Conservation (phyloP, 2,888 invertebrate genomes). For the Sipha maydis region DNA sequence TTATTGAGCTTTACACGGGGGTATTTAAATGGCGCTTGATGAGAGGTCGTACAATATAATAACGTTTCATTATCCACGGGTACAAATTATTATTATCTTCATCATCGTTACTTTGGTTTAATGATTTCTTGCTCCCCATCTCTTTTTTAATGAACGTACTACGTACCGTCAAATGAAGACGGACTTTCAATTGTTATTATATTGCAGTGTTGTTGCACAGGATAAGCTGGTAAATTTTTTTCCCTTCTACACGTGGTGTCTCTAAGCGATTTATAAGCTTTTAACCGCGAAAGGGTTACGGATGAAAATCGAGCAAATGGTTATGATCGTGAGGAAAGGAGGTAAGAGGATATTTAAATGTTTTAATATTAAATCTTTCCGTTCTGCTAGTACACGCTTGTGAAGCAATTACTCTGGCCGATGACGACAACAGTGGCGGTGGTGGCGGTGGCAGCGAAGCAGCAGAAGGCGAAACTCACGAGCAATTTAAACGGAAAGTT, state of each 20-base stretch:
- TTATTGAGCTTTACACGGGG: not conserved
- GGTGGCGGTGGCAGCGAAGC: not conserved
- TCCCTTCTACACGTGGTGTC: constrained; percentile 21
- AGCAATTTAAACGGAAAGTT: constrained; percentile 60
- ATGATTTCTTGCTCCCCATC: not conserved
- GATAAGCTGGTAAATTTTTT: not conserved
- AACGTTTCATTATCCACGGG: not conserved
- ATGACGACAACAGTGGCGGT: not conserved
- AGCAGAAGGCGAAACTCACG: constrained; percentile 45
- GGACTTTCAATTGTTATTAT: not conserved
- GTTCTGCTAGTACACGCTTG: constrained; percentile 44
- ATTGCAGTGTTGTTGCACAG: not conserved
- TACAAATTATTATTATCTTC: not conserved
- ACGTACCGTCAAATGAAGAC: not conserved
- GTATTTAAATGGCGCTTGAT: not conserved
- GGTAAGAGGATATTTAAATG: constrained; percentile 38
- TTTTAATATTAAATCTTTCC: constrained; percentile 60
- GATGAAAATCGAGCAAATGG: not conserved
- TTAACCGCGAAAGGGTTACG: constrained; percentile 51
- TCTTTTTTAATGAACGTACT: not conserved
- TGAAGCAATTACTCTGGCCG: constrained; percentile 50
- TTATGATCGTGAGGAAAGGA: too few relatives aligned
- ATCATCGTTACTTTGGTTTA: not conserved
- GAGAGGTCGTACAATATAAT: not conserved
- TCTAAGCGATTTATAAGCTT: constrained; percentile 46